phyloP scores from a whole-genome alignment of 2,888 invertebrate species.

The Parasteatoda lunata region DNA sequence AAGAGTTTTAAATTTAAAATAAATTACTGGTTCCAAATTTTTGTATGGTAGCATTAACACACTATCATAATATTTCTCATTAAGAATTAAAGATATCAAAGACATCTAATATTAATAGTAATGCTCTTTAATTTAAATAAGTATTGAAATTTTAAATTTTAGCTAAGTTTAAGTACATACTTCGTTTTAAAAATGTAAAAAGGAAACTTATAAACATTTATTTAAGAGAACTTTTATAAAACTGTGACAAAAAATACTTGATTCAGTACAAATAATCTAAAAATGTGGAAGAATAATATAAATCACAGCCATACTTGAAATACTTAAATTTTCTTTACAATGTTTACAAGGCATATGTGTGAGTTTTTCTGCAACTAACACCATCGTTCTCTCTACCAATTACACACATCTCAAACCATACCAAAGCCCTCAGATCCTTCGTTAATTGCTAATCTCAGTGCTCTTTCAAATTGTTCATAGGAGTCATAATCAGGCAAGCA shows the following conservation, averaged over 20 bases:
- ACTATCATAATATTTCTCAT: too few relatives aligned
- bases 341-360: background rate
- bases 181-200: too few relatives aligned
- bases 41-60: too few relatives aligned
- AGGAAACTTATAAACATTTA: too few relatives aligned
- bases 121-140: too few relatives aligned
- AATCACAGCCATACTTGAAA: constrained; percentile 8
- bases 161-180: too few relatives aligned
- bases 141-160: too few relatives aligned
- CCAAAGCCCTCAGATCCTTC: constrained; percentile 97
- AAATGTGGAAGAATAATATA: background rate
- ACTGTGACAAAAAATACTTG: background rate
- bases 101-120: too few relatives aligned
- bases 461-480: constrained; percentile 93
- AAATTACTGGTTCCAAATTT: too few relatives aligned
- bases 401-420: constrained; percentile 75
- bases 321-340: background rate
- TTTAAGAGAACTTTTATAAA: background rate
- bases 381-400: background rate
- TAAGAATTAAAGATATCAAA: too few relatives aligned
- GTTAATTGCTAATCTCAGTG: constrained; percentile 91
- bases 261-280: background rate
- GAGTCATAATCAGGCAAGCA: constrained; percentile 95
- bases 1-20: too few relatives aligned
- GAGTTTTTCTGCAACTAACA: too few relatives aligned